Evolutionary conservation across 1,140 invertebrate genomes (phyloP), one percentile per base, ranked within the genome.

Genomic region (Anagrus nilaparvatae): DNA sequence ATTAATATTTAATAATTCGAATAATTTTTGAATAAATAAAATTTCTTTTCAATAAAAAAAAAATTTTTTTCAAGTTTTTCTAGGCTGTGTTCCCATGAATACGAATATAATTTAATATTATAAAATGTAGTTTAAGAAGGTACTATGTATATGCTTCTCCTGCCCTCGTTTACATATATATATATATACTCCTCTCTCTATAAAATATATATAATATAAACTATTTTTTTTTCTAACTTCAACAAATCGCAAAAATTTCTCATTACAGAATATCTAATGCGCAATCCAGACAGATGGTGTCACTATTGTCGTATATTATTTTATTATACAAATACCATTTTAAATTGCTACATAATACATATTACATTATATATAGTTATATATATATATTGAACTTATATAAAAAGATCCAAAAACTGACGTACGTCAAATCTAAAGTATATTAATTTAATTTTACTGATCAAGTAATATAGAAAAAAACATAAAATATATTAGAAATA

Each of bases 191-290:
- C 5, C 20, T 13, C n/a, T n/a, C n/a, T n/a, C n/a, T n/a, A n/a
- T 14, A 23, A 17, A 13, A 12, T 5, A 16, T 31, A 28, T 5
- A 30, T 30, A 29, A 30, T n/a, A 40, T 19, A 2, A 10, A 3
- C 13, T 3, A 1, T 30, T 7, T 12, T 30, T n/a, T 21, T 3
- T 40, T 21, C 13, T 18, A 3, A 1, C 17, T 10, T 20, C 14
- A 19, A 23, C 37, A 33, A 40, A 50, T 43, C 20, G 42, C 23
- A 47, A 47, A 47, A 47, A 46, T 47, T 42, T 50, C 37, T 43
- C 44, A 50, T 50, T 50, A 47, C 44, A 42, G 44, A 42, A 50
- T 50, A 50, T 46, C 39, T 44, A 39, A 44, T 47, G 41, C 27
- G 42, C 42, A 44, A 50, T 50, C 48, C 36, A n/a, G 32, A 46